These are phyloP conservation scores for Phalanger gymnotis DNA, from an alignment of 2,797 vertebrate genomes.

Conservation along the genomic window DNA sequence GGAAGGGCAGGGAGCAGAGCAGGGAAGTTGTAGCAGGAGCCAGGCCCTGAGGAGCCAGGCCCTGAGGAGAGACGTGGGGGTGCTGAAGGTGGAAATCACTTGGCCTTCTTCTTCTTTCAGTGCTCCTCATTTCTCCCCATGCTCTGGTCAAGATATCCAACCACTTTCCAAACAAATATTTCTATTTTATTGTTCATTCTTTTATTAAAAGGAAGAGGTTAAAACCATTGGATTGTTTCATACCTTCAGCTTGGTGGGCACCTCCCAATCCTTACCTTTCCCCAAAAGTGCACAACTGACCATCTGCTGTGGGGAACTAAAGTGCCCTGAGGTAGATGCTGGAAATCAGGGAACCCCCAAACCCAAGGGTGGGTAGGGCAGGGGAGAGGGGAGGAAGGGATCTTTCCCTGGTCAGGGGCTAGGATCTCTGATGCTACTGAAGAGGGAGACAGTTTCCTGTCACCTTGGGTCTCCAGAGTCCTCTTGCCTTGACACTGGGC, in stretches of 20 bases:
- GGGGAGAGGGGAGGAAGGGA: not conserved
- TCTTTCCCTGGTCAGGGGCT: not conserved
- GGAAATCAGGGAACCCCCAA: not conserved
- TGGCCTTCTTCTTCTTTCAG: not conserved
- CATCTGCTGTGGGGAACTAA: constrained; percentile 3
- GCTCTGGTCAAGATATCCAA: constrained; percentile 84
- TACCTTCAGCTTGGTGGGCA: not conserved
- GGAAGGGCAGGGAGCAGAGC: not conserved
- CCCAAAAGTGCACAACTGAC: not conserved
- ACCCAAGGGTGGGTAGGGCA: not conserved
- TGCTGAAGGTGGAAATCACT: not conserved
- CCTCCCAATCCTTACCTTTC: not conserved
- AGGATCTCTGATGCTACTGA: no score
- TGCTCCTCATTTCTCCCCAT: not conserved
- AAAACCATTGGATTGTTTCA: constrained; percentile 44
- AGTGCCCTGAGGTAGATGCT: constrained; percentile 16
- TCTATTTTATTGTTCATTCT: constrained; percentile 91
- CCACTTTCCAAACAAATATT: constrained; percentile 85
- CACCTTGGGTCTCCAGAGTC: not conserved
- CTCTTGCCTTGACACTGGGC: constrained; percentile 18
- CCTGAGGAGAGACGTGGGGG: not conserved
- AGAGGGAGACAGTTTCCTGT: not conserved
- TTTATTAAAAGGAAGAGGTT: constrained; percentile 86
- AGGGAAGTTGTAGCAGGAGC: not conserved
- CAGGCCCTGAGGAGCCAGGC: not conserved